These are phyloP conservation scores for Acrocephalus arundinaceus DNA, from an alignment of 2,113 vertebrate species.

Conservation along the genomic window DNA sequence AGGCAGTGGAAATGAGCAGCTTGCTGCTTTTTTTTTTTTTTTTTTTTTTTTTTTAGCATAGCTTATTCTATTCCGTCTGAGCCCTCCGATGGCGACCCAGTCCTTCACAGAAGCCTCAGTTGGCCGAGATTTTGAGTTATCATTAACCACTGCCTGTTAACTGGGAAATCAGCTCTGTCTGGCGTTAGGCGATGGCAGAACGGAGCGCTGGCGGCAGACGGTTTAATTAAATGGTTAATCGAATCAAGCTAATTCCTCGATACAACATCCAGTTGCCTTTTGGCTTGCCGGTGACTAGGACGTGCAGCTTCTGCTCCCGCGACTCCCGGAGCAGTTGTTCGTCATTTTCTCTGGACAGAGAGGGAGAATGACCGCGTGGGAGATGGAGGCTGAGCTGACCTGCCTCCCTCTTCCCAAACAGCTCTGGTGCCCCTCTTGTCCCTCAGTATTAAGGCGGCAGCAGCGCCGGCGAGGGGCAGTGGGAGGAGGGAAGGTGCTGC, in stretches of 20 bases:
- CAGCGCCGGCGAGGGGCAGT: neutral
- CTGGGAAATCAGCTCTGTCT: constrained; percentile 26
- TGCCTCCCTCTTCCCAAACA: neutral
- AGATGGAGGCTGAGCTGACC: neutral
- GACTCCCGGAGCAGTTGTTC: neutral
- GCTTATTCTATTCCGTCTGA: neutral
- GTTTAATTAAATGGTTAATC: constrained; percentile 49
- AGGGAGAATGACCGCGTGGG: neutral
- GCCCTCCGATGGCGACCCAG: neutral
- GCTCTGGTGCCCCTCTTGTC: fast-evolving
- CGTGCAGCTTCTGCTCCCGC: neutral
- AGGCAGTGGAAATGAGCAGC: constrained; percentile 11
- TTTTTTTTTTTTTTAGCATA: neutral
- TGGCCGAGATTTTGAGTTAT: constrained; percentile 28
- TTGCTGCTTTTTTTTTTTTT: neutral
- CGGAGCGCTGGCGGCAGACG: neutral
- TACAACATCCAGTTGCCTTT: neutral
- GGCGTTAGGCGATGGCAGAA: neutral
- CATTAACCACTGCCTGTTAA: constrained; percentile 32
- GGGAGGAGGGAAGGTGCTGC: neutral
- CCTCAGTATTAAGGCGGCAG: neutral
- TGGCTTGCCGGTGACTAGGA: neutral
- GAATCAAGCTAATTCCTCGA: constrained; percentile 26
- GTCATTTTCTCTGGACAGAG: neutral
- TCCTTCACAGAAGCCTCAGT: constrained; percentile 17